These are phyloP conservation scores for Taphrorychus bicolor DNA, from an alignment of 2,888 invertebrate genomes.

Conservation along the genomic window DNA sequence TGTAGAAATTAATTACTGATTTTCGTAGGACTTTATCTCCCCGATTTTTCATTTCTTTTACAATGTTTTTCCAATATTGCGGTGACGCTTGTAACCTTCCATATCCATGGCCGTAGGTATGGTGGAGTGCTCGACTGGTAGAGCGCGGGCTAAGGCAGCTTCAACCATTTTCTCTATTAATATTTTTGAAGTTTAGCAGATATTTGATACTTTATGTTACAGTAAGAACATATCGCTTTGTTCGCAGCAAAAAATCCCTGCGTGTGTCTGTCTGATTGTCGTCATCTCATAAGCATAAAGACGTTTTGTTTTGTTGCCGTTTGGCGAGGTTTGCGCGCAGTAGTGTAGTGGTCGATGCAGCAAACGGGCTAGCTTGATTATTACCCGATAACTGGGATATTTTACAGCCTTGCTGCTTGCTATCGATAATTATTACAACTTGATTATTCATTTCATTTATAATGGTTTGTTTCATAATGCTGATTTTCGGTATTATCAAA, in stretches of 20 bases:
- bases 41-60: conserved; percentile 52
- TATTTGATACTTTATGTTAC: too few relatives aligned
- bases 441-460: too few relatives aligned
- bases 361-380: background rate
- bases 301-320: conserved; percentile 21
- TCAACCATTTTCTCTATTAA: conserved; percentile 27
- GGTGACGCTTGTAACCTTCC: conserved; percentile 22
- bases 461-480: too few relatives aligned
- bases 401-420: too few relatives aligned
- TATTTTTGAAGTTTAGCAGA: too few relatives aligned
- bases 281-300: conserved; percentile 20
- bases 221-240: conserved; percentile 23
- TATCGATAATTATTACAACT: too few relatives aligned
- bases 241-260: conserved; percentile 2
- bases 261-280: conserved; percentile 7
- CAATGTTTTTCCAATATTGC: conserved; percentile 43
- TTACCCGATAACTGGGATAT: background rate
- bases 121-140: too few relatives aligned
- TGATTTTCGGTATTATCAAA: too few relatives aligned
- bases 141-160: conserved; percentile 36
- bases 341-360: conserved; percentile 10
- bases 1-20: conserved; percentile 60
- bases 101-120: too few relatives aligned
- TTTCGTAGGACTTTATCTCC: conserved; percentile 57
- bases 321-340: conserved; percentile 34